Base-by-base conservation (phyloP, 2,888 invertebrate genomes). In the Dendrolimus houi region DNA sequence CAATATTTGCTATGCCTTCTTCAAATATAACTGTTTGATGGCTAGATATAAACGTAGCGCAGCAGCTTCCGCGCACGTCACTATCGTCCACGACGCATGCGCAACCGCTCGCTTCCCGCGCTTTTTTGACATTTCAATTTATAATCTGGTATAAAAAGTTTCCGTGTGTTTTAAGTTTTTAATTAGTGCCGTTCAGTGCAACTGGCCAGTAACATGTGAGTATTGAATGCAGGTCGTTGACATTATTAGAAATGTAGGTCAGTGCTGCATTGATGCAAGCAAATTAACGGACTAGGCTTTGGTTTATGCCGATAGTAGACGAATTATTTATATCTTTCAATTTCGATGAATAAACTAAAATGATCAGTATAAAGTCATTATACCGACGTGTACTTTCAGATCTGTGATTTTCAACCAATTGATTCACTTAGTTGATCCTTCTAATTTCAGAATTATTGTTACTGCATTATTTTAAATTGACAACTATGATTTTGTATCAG, bases 21-120 rank as follows among this genome's bases (percentile, higher is more conserved):
- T 78, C 75, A 75, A 84, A 86, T 75, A 80, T 89, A 90, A 90
- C 89, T 87, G 89, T 88, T 83, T 75, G 74, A 81, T 82, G 81
- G 79, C 80, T 85, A 83, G 80, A 87, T 87, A 88, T 87, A 88
- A 87, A 82, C 78, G 73, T 68, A 68, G 69, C 65, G 67, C 64
- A 74, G 63, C 74, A 70, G 81, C 80, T 87, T 88, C 87, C 87
- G 87, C 79, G 82, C 78, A 81, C 86, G 85, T 88, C 88, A 90
- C 78, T 90, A 82, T 75, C 72, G 71, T 77, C 68, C 76, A 78
- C 77, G 78, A 77, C 67, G 66, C 69, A 80, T 77, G 71, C 77
- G 71, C 63, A 79, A 75, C 79, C 82, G 77, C 82, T 70, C 60
- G 64, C 57, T 77, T 78, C 74, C 76, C 78, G 80, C 77, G 80